Percentiles rank a stretch among this genome's conserved stretches.
These are phyloP conservation scores for Rallus limicola DNA, from an alignment of 2,113 vertebrate genomes.

Conservation along the genomic window DNA sequence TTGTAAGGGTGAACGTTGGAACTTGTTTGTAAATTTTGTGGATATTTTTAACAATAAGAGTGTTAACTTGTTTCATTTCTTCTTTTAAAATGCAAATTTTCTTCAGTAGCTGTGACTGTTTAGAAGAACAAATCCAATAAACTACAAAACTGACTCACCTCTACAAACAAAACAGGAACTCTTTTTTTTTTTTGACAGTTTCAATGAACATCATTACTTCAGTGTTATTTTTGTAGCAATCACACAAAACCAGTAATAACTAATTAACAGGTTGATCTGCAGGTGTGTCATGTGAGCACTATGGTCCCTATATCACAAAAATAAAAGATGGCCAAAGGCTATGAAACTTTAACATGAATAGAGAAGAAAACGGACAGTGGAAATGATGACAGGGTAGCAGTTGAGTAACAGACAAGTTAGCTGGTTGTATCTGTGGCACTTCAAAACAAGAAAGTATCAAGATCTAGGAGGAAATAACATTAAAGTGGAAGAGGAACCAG, in stretches of 20 bases:
- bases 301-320: neutral
- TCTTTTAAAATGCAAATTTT: neutral
- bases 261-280: neutral
- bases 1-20: neutral
- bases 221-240: neutral
- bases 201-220: neutral
- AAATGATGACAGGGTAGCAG: neutral
- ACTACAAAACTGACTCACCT: neutral
- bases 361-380: neutral
- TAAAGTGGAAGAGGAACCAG: neutral
- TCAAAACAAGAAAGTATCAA: neutral
- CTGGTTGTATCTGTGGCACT: neutral
- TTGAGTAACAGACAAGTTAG: neutral
- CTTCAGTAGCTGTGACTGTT: neutral
- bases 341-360: neutral
- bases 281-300: neutral
- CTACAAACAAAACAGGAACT: neutral
- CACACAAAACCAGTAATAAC: neutral
- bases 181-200: neutral
- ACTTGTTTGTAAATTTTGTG: neutral
- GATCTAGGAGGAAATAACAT: neutral
- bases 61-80: neutral
- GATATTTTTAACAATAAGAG: neutral
- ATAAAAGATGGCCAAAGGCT: neutral
- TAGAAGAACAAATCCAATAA: neutral